These are phyloP conservation scores for Cynopterus brachyotis DNA, from an alignment of 2,113 vertebrate genomes.

Conservation along the genomic window DNA sequence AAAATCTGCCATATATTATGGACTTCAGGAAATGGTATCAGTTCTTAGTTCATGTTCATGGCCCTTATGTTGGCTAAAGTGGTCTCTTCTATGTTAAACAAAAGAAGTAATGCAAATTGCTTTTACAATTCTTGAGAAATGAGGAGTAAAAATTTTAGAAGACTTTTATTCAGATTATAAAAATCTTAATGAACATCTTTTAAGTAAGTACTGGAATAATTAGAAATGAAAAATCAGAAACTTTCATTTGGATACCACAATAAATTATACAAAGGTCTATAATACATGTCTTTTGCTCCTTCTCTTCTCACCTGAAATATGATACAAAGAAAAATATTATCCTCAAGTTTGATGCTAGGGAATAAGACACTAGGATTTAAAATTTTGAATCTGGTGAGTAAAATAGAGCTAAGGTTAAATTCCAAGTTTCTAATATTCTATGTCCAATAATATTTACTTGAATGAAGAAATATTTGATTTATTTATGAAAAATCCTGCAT, in stretches of 20 bases:
- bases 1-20: neutral
- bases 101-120: constrained; percentile 18
- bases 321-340: neutral
- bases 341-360: neutral
- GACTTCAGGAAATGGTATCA: neutral
- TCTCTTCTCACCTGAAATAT: neutral
- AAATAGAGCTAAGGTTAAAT: constrained; percentile 12
- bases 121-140: neutral
- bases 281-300: neutral
- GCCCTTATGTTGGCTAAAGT: neutral
- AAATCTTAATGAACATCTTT: constrained; percentile 79
- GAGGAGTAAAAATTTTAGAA: constrained; percentile 80
- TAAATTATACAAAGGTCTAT: constrained; percentile 43
- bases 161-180: constrained; percentile 70
- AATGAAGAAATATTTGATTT: neutral
- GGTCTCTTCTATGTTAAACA: neutral
- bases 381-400: constrained; percentile 27
- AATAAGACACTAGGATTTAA: neutral
- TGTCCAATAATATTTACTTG: constrained; percentile 6
- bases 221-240: constrained; percentile 76
- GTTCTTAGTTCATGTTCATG: neutral
- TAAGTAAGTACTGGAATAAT: constrained; percentile 69
- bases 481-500: constrained; percentile 13
- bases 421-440: neutral
- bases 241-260: constrained; percentile 69